Conservation (phyloP, 2,113 vertebrate genomes). For the Alexandromys fortis region DNA sequence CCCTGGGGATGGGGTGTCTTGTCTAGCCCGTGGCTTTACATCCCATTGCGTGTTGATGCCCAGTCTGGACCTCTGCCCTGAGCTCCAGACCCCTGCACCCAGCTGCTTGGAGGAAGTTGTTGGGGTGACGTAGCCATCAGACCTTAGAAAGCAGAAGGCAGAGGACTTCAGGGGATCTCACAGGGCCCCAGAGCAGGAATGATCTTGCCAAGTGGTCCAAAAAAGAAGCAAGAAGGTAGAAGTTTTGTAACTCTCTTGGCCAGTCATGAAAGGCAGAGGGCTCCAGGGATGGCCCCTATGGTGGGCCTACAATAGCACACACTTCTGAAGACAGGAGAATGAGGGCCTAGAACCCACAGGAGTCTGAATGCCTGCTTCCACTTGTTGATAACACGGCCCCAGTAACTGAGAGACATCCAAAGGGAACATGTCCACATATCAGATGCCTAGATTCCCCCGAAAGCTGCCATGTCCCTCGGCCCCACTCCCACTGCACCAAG, state of each 20-base stretch:
- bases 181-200: not conserved
- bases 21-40: not conserved
- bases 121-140: not conserved
- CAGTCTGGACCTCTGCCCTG: not conserved
- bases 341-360: not conserved
- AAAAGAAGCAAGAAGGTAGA: not conserved
- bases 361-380: accelerated
- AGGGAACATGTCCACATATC: not conserved
- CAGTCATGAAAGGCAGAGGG: not conserved
- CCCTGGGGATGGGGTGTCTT: no score
- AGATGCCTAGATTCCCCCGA: not conserved
- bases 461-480: not conserved
- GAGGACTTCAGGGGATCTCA: not conserved
- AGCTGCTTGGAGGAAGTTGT: not conserved
- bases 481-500: not conserved
- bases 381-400: accelerated
- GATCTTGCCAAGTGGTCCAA: not conserved
- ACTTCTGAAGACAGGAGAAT: not conserved
- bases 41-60: not conserved
- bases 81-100: not conserved
- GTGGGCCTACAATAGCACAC: not conserved
- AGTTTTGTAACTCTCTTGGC: not conserved
- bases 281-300: not conserved
- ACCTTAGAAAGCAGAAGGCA: not conserved
- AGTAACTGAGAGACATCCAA: not conserved